Evolutionary conservation across 2,888 invertebrate genomes (phyloP), one percentile per base, ranked within the genome.

Genomic region (Drosophila lacicola): DNA sequence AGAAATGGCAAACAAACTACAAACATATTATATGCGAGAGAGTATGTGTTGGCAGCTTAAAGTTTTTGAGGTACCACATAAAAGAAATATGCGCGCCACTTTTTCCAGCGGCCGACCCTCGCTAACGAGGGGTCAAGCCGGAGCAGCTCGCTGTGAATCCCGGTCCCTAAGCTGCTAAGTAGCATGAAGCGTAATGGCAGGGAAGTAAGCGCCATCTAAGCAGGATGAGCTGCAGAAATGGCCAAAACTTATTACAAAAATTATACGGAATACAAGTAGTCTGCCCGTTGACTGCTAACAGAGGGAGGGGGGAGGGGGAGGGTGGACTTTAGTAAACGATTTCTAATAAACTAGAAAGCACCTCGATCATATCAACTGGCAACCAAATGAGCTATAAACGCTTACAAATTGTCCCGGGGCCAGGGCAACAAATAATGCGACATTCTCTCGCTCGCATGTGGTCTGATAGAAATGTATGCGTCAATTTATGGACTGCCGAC

Each of bases 201-300:
- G 78, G 71, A 88, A 88, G 74, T 88, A 83, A 83, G 87, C 87
- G 67, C 70, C 71, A 53, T 49, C 80, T 84, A 84, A 84, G 89
- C 78, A 88, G 83, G 87, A 84, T 84, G 83, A 84, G 89, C 89
- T 88, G 72, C 74, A 70, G 51, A 77, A 88, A 83, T 86, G 70
- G 72, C 88, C 76, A 84, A 88, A 83, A 83, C 88, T 83, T 83
- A 88, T 88, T 83, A 82, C 82, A 73, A 70, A 88, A 88, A 74
- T 85, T 85, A 88, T 85, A 72, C 78, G 61, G 54, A 51, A 67
- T 57, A 65, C 55, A 67, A 82, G 69, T 54, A 10, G 45, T 2
- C 29, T 29, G 29, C 29, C 29, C 29, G 29, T 29, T 41, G 25
- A 53, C 41, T 33, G 17, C 25, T 8, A 8, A 8, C 29, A 2